Evolutionary conservation across 2,113 vertebrate species (phyloP).

Genomic region (Chaenocephalus aceratus): DNA sequence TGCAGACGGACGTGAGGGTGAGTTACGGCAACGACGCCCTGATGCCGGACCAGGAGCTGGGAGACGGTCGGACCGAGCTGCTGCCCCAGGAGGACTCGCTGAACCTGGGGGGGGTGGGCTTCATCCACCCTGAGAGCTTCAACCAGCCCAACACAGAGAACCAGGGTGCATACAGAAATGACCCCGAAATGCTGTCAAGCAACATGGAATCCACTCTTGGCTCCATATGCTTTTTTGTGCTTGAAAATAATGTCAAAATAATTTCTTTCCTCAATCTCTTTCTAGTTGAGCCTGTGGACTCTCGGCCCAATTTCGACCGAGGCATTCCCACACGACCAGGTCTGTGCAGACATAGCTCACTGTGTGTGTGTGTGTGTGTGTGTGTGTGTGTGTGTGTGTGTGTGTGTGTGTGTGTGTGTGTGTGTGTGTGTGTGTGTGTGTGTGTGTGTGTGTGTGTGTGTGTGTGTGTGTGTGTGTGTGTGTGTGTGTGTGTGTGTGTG

Average conservation of each 20-base stretch:
- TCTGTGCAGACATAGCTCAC: slow-evolving; percentile 57
- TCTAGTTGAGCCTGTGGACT: slow-evolving; percentile 94
- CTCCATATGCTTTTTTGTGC: slow-evolving; percentile 26
- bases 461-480: too few relatives aligned
- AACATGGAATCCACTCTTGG: neutral
- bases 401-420: too few relatives aligned
- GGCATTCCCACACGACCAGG: slow-evolving; percentile 95
- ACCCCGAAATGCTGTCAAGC: too few relatives aligned
- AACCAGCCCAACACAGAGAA: slow-evolving; percentile 97
- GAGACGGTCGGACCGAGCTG: slow-evolving; percentile 86
- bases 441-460: too few relatives aligned
- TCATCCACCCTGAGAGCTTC: slow-evolving; percentile 94
- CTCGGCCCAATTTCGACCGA: slow-evolving; percentile 92
- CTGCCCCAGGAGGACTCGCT: slow-evolving; percentile 90
- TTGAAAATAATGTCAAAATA: neutral
- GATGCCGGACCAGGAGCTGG: slow-evolving; percentile 89
- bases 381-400: too few relatives aligned
- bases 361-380: too few relatives aligned
- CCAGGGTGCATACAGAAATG: slow-evolving; percentile 85
- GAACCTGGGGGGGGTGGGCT: slow-evolving; percentile 90
- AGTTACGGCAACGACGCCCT: slow-evolving; percentile 98
- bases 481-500: too few relatives aligned
- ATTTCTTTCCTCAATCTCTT: slow-evolving; percentile 46
- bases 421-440: too few relatives aligned
- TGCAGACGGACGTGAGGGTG: slow-evolving; percentile 94